Evolutionary conservation across 2,888 invertebrate genomes (phyloP).

Genomic region (Pristionchus maxplancki): DNA sequence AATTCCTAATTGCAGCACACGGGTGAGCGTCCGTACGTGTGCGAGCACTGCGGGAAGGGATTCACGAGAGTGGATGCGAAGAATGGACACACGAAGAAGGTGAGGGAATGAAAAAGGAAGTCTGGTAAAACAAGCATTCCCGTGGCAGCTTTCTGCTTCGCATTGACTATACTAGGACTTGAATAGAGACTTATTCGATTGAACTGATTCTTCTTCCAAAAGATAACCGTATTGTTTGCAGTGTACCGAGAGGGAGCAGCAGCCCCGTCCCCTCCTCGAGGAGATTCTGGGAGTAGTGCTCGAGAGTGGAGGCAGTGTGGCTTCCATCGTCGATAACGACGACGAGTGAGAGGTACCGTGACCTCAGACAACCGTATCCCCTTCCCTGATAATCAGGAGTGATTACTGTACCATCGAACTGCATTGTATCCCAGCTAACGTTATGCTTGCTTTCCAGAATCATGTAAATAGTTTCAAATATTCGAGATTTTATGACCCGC

Average conservation of each 20-base stretch:
- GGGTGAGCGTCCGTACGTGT: conserved; percentile 49
- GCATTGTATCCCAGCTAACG: not conserved
- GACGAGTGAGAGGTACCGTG: not conserved
- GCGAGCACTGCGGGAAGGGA: conserved; percentile 45
- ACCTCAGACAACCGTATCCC: not conserved
- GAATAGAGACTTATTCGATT: too few species aligned
- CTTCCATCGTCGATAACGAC: not conserved
- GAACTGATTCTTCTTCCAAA: not conserved
- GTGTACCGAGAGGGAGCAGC: conserved; percentile 7
- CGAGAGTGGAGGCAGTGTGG: not conserved
- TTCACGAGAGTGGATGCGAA: conserved; percentile 40
- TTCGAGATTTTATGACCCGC: not conserved
- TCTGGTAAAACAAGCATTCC: too few species aligned
- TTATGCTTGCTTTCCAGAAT: not conserved
- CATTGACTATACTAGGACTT: too few species aligned
- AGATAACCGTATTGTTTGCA: not conserved
- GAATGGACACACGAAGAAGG: conserved; percentile 42
- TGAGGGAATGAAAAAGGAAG: not conserved
- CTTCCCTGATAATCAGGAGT: not conserved
- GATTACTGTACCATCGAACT: not conserved
- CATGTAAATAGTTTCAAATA: not conserved
- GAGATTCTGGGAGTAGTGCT: not conserved
- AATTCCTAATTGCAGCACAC: conserved; percentile 39
- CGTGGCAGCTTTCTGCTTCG: too few species aligned
- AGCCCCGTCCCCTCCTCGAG: not conserved